A percentile compares a stretch with the other conserved stretches of the same genome.
These are phyloP conservation scores for Mustela lutreola DNA, from an alignment of 2,113 vertebrate genomes.

Conservation along the genomic window DNA sequence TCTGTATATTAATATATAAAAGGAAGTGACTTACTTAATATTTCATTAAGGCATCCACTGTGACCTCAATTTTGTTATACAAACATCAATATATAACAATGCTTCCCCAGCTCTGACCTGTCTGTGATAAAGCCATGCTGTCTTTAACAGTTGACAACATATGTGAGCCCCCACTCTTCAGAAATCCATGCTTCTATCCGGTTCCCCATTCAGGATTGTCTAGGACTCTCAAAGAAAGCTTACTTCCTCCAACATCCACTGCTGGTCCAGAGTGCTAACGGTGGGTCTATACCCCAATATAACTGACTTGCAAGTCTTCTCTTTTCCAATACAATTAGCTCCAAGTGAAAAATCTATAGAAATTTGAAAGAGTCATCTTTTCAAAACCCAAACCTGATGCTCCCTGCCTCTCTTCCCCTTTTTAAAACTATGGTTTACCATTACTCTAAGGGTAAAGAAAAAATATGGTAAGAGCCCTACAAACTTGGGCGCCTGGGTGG, in stretches of 20 bases:
- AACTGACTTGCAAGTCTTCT: background rate
- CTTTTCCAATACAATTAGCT: background rate
- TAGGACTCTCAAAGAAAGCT: background rate
- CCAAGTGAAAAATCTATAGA: background rate
- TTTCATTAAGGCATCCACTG: background rate
- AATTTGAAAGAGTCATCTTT: background rate
- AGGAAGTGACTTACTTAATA: background rate
- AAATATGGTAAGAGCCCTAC: background rate
- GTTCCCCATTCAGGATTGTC: background rate
- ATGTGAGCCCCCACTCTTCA: background rate
- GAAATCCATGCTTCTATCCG: background rate
- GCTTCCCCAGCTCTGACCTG: background rate
- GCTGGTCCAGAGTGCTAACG: background rate
- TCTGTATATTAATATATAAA: conserved; percentile 40
- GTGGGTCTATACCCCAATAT: background rate
- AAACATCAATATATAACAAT: background rate
- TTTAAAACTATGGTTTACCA: background rate
- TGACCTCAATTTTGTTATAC: background rate
- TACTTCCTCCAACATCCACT: background rate
- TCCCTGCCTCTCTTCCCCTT: background rate
- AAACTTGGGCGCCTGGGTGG: no score
- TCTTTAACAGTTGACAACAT: background rate
- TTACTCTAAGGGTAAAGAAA: background rate
- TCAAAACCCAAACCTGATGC: background rate
- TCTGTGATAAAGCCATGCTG: background rate